These are phyloP conservation scores for Gallinago undulata DNA, from an alignment of 2,113 vertebrate genomes.

Conservation along the genomic window DNA sequence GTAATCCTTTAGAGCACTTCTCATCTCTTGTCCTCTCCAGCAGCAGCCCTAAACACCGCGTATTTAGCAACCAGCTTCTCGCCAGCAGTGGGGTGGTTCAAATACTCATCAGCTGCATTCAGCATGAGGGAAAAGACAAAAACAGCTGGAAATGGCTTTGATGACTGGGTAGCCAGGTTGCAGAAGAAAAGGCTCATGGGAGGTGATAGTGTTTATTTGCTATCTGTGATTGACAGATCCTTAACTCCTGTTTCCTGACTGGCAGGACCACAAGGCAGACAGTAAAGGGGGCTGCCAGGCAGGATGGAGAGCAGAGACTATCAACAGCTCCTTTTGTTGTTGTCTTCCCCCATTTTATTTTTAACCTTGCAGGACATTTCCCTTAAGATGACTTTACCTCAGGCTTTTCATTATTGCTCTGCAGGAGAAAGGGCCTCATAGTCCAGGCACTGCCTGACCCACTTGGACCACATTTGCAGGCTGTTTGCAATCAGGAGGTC, in stretches of 20 bases:
- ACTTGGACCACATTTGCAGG: rapidly evolving
- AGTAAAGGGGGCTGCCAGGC: background rate
- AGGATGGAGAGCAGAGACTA: conserved; percentile 32
- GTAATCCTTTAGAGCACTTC: background rate
- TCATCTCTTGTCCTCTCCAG: background rate
- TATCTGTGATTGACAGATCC: conserved; percentile 31
- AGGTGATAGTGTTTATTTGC: background rate
- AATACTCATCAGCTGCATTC: background rate
- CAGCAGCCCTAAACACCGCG: rapidly evolving
- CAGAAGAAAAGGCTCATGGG: background rate
- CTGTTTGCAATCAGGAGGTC: background rate
- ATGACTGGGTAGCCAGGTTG: background rate
- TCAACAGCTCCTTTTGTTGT: conserved; percentile 20
- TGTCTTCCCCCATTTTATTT: conserved; percentile 38
- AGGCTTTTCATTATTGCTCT: background rate
- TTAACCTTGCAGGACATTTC: conserved; percentile 25
- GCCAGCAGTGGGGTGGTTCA: background rate
- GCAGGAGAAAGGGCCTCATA: background rate
- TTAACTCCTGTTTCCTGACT: conserved; percentile 56
- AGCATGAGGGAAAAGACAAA: background rate
- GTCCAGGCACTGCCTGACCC: background rate
- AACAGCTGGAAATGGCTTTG: background rate
- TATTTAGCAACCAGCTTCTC: background rate
- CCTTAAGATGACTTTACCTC: background rate
- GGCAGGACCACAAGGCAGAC: background rate